These are phyloP conservation scores for Pygoscelis antarcticus DNA, from an alignment of 2,113 vertebrate genomes.

Conservation along the genomic window DNA sequence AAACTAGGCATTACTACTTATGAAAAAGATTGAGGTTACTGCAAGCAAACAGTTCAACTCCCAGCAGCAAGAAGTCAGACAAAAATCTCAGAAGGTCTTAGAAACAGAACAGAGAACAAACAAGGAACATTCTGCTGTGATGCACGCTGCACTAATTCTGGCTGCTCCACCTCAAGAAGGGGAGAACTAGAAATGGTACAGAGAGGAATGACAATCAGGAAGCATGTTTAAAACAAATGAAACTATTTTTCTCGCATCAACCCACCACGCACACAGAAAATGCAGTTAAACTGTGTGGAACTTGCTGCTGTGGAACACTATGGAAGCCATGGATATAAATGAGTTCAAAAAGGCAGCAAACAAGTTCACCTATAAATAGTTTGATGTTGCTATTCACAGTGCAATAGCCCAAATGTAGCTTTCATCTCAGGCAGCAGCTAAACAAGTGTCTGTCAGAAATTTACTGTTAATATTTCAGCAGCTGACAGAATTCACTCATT, in stretches of 20 bases:
- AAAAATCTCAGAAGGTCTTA: neutral
- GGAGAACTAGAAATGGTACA: neutral
- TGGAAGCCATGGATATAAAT: neutral
- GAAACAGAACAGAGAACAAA: neutral
- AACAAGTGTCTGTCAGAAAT: conserved; percentile 36
- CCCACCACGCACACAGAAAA: neutral
- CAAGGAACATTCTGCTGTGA: neutral
- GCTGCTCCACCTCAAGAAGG: neutral
- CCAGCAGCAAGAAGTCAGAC: neutral
- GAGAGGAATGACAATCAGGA: neutral
- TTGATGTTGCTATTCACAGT: conserved; percentile 26
- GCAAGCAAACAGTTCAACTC: conserved; percentile 7
- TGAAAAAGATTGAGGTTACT: neutral
- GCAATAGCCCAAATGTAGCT: conserved; percentile 23
- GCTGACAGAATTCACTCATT: conserved; percentile 48
- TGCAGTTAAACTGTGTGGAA: neutral
- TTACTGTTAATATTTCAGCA: conserved; percentile 29
- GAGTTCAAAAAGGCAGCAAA: conserved; percentile 25
- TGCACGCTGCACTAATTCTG: neutral
- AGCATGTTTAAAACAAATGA: neutral
- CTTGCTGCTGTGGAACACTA: neutral
- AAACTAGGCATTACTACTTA: neutral
- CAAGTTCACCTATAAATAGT: conserved; percentile 45
- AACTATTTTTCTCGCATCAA: neutral
- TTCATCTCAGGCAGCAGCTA: conserved; percentile 12